phyloP scores from a whole-genome alignment of 2,113 vertebrate species.

The Amblyopsis rosae region DNA sequence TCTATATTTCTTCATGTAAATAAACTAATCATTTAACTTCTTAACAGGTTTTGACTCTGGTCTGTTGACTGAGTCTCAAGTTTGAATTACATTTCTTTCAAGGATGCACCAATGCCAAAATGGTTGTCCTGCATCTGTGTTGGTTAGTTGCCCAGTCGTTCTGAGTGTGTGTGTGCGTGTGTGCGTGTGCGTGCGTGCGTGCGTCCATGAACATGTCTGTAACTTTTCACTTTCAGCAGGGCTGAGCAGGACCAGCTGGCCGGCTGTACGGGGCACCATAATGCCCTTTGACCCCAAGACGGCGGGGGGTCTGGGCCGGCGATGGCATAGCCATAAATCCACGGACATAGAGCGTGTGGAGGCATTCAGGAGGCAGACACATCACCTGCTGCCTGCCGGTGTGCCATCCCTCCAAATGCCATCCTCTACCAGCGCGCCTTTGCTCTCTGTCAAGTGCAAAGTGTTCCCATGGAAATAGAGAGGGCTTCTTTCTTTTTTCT shows the following conservation, averaged over 20 bases:
- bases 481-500: background rate
- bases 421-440: constrained; percentile 45
- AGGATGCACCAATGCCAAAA: constrained; percentile 44
- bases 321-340: constrained; percentile 65
- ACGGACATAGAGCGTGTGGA: constrained; percentile 69
- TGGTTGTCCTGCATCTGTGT: constrained; percentile 50
- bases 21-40: background rate
- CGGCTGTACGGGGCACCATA: constrained; percentile 55
- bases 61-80: background rate
- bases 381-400: constrained; percentile 65
- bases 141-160: constrained; percentile 25
- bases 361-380: constrained; percentile 64
- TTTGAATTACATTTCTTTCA: constrained; percentile 20
- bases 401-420: constrained; percentile 37
- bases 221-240: constrained; percentile 39
- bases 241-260: constrained; percentile 67
- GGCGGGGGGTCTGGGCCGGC: constrained; percentile 53
- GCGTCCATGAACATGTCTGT: constrained; percentile 7
- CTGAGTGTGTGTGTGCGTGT: background rate
- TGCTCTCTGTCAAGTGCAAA: constrained; percentile 68
- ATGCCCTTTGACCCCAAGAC: constrained; percentile 48
- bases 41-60: too few relatives aligned
- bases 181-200: background rate
- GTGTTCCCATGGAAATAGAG: constrained; percentile 65
- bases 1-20: background rate